Evolutionary conservation across 2,888 invertebrate species (phyloP).

Genomic region (Diaprepes abbreviatus): DNA sequence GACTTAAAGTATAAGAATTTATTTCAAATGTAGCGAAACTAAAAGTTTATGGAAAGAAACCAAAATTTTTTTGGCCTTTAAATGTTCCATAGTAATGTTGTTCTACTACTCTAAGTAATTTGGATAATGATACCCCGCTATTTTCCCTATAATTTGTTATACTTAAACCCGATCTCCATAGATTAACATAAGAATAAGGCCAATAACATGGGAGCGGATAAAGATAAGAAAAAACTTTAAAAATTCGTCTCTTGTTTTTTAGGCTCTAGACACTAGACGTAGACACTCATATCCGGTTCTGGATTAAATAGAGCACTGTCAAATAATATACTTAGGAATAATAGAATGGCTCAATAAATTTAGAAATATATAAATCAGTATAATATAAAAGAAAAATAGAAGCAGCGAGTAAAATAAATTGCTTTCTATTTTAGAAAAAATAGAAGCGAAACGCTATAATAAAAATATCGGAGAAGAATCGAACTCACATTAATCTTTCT

Average conservation of each 20-base stretch:
- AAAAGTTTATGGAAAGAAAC: too few relatives aligned
- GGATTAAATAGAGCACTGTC: background rate
- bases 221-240: too few relatives aligned
- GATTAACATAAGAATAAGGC: background rate
- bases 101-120: too few relatives aligned
- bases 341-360: conserved; percentile 7
- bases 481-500: conserved; percentile 6
- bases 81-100: too few relatives aligned
- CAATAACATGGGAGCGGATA: too few relatives aligned
- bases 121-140: too few relatives aligned
- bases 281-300: background rate
- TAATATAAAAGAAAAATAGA: conserved; percentile 11
- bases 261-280: background rate
- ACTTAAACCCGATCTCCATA: too few relatives aligned
- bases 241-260: background rate
- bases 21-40: too few relatives aligned
- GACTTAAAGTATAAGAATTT: too few relatives aligned
- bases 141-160: too few relatives aligned
- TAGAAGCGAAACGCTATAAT: background rate
- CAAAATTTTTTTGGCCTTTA: too few relatives aligned
- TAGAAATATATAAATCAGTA: conserved; percentile 6
- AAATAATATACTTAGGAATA: background rate
- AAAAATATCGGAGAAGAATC: background rate
- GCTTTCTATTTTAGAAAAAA: conserved; percentile 3
- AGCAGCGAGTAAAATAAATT: conserved; percentile 9